Conservation (phyloP, 2,113 vertebrate genomes). For the Pelmatolapia mariae region DNA sequence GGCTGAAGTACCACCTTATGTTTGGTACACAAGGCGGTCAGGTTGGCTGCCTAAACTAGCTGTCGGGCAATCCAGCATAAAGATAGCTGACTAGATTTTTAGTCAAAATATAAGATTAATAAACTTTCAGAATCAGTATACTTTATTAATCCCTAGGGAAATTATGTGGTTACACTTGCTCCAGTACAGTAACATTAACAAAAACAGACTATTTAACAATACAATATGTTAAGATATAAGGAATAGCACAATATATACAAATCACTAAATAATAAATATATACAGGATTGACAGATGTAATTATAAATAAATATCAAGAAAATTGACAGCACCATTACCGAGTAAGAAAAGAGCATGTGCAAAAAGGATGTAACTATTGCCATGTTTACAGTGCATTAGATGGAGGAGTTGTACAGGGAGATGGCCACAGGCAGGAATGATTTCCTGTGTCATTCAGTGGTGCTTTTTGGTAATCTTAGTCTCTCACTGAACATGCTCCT, state of each 20-base stretch:
- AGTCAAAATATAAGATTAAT: neutral
- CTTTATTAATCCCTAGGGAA: neutral
- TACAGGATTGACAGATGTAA: neutral
- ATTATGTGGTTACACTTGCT: neutral
- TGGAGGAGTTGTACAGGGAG: neutral
- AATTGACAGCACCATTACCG: fast-evolving
- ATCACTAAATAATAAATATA: neutral
- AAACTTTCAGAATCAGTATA: neutral
- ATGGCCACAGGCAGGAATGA: neutral
- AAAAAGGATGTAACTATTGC: neutral
- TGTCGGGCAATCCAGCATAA: neutral
- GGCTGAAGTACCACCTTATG: neutral
- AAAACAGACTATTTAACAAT: neutral
- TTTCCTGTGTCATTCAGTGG: neutral
- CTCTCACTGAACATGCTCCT: neutral
- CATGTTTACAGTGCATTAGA: neutral
- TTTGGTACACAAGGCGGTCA: neutral
- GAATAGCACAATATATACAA: neutral
- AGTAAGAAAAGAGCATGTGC: neutral
- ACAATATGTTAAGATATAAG: neutral
- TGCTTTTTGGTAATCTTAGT: neutral
- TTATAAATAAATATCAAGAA: neutral
- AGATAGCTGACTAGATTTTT: neutral
- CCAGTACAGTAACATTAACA: neutral
- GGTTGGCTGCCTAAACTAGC: neutral